Conservation (phyloP, 64 coral and sea anemone species). For the Stichodactyla helianthus region DNA sequence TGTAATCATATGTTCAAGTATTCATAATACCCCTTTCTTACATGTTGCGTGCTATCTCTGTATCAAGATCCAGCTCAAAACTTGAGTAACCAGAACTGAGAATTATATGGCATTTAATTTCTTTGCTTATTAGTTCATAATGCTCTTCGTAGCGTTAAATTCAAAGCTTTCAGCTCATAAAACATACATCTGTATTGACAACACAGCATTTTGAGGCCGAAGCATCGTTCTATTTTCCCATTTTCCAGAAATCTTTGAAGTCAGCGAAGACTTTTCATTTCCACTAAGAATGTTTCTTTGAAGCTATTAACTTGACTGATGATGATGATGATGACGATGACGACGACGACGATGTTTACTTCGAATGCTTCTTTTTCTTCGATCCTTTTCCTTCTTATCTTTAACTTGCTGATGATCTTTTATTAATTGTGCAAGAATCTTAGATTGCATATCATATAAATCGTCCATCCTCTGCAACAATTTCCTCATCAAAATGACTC, state of each 20-base stretch:
- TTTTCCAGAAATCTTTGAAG: too few relatives aligned
- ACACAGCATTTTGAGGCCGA: too few relatives aligned
- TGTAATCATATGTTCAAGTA: too few relatives aligned
- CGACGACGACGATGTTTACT: conserved; percentile 1
- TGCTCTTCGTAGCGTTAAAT: too few relatives aligned
- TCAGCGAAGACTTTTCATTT: too few relatives aligned
- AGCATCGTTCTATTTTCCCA: too few relatives aligned
- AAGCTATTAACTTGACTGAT: neutral
- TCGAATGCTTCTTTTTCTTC: neutral
- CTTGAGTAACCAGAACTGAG: neutral
- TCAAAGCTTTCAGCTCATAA: too few relatives aligned
- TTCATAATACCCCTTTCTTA: too few relatives aligned
- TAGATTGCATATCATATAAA: conserved; percentile 27
- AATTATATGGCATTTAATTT: too few relatives aligned
- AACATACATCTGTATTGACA: too few relatives aligned
- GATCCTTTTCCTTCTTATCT: neutral
- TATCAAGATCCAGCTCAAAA: neutral
- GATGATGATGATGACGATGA: neutral
- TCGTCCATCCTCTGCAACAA: conserved; percentile 25
- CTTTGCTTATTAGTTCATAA: too few relatives aligned
- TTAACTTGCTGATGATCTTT: conserved; percentile 9
- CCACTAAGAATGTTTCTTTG: neutral
- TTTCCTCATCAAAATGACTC: conserved; percentile 19
- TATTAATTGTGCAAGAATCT: conserved; percentile 14
- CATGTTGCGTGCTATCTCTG: neutral